phyloP scores from a whole-genome alignment of 1,140 invertebrate genomes.

The Saccostrea echinata region DNA sequence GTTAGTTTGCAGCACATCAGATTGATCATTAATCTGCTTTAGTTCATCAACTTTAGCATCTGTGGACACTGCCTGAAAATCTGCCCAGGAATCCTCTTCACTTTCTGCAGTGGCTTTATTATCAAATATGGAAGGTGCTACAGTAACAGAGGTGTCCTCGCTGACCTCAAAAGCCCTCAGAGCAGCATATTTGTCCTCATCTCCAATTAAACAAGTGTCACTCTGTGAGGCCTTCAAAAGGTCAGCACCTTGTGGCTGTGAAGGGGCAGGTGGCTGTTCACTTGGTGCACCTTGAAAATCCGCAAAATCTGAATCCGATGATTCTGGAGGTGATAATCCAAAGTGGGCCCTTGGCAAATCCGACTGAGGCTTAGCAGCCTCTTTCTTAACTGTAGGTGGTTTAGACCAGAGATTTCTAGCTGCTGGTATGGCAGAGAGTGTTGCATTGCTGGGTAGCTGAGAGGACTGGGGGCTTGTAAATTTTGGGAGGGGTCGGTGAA shows the following conservation, averaged over 20 bases:
- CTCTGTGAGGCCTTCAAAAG: conserved; percentile 51
- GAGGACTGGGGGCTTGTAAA: conserved; percentile 42
- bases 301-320: conserved; percentile 65
- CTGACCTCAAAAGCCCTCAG: conserved; percentile 70
- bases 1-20: conserved; percentile 1
- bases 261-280: neutral
- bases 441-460: conserved; percentile 44
- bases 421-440: conserved; percentile 43
- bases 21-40: conserved; percentile 24
- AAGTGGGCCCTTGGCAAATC: neutral
- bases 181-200: conserved; percentile 81
- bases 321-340: conserved; percentile 38
- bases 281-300: conserved; percentile 67
- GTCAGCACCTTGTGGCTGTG: conserved; percentile 13
- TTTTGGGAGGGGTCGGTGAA: conserved; percentile 65
- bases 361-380: neutral
- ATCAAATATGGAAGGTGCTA: conserved; percentile 38
- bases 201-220: conserved; percentile 70
- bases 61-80: conserved; percentile 61
- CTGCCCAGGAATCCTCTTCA: conserved; percentile 77
- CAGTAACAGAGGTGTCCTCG: neutral
- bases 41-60: conserved; percentile 32
- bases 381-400: neutral
- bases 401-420: conserved; percentile 54
- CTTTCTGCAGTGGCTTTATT: conserved; percentile 42